Evolutionary conservation across 2,113 vertebrate species (phyloP).

Genomic region (Castor canadensis): DNA sequence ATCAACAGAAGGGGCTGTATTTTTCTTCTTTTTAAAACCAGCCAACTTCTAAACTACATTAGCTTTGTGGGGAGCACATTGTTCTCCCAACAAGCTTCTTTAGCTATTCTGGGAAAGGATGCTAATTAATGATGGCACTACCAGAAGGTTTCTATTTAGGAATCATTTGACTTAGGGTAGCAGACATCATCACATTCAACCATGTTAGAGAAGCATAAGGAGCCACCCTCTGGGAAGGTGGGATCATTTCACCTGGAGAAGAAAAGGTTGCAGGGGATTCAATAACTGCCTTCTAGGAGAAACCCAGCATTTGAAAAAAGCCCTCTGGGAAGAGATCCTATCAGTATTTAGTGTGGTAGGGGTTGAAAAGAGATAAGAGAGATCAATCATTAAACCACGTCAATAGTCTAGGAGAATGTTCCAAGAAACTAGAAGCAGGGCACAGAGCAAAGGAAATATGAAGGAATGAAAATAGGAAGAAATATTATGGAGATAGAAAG

Average conservation of each 20-base stretch:
- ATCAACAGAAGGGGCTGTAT: background rate
- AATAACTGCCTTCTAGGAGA: background rate
- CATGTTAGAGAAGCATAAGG: background rate
- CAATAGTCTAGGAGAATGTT: background rate
- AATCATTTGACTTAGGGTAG: constrained; percentile 33
- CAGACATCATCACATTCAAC: background rate
- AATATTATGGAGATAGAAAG: background rate
- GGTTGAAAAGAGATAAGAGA: background rate
- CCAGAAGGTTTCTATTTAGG: constrained; percentile 61
- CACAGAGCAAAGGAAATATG: background rate
- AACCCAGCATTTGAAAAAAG: background rate
- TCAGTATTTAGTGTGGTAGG: too few species aligned
- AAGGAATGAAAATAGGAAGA: background rate
- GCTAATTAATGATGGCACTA: constrained; percentile 47
- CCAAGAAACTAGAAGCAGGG: background rate
- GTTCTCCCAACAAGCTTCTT: constrained; percentile 52
- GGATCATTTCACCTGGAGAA: background rate
- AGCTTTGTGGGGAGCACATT: constrained; percentile 12
- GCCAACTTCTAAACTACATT: constrained; percentile 27
- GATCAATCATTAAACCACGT: background rate
- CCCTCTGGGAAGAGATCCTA: background rate
- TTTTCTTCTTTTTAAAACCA: background rate
- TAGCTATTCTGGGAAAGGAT: constrained; percentile 54
- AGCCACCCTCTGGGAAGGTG: background rate
- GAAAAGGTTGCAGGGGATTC: background rate